A percentile compares a stretch with the other conserved stretches of the same genome.
Evolutionary conservation across 2,888 invertebrate genomes (phyloP).

Genomic region (Linyphia triangularis): DNA sequence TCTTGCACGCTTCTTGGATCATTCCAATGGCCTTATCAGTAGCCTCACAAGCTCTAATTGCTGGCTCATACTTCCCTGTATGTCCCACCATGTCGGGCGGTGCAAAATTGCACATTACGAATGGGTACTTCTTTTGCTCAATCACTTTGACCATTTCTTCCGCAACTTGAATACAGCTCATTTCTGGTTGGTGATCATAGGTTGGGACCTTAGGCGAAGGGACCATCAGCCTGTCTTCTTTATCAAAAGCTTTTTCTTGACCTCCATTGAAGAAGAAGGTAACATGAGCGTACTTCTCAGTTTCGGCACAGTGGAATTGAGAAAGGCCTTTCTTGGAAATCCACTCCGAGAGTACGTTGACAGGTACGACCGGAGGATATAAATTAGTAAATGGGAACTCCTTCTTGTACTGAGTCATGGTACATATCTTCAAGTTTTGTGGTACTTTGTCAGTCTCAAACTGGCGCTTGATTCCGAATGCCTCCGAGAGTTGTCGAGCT

Average conservation of each 20-base stretch:
- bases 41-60: slow-evolving; percentile 78
- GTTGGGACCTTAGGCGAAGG: slow-evolving; percentile 81
- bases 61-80: slow-evolving; percentile 80
- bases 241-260: slow-evolving; percentile 79
- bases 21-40: slow-evolving; percentile 80
- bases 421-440: slow-evolving; percentile 77
- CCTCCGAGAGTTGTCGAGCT: slow-evolving; percentile 80
- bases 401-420: slow-evolving; percentile 81
- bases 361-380: slow-evolving; percentile 80
- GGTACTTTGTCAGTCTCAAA: slow-evolving; percentile 78
- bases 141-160: slow-evolving; percentile 80
- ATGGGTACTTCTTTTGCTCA: slow-evolving; percentile 79
- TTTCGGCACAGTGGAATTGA: slow-evolving; percentile 81
- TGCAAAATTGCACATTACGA: slow-evolving; percentile 81
- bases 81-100: slow-evolving; percentile 82
- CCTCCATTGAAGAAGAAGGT: slow-evolving; percentile 82
- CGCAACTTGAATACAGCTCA: slow-evolving; percentile 80
- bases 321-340: slow-evolving; percentile 78
- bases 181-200: slow-evolving; percentile 80
- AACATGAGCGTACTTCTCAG: slow-evolving; percentile 81
- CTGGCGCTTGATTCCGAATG: slow-evolving; percentile 78
- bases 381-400: slow-evolving; percentile 80
- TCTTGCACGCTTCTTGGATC: slow-evolving; percentile 79
- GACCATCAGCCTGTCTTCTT: slow-evolving; percentile 80
- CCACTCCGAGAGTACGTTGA: slow-evolving; percentile 81